These are phyloP conservation scores for Selenia dentaria DNA, from an alignment of 2,888 invertebrate genomes.

Conservation along the genomic window DNA sequence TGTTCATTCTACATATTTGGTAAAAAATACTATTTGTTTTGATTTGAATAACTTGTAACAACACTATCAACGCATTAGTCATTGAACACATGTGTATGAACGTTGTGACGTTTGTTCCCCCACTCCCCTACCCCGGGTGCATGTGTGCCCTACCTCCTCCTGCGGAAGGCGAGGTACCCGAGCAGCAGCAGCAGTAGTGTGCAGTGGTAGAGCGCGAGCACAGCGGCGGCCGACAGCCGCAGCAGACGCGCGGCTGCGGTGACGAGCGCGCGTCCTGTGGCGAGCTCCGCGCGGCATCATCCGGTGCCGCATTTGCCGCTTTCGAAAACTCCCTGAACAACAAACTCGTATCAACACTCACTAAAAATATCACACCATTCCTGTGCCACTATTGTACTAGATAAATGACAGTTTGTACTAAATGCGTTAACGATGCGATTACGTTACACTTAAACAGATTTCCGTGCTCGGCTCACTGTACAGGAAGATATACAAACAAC, in stretches of 20 bases:
- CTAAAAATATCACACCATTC: background rate
- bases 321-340: conserved; percentile 93
- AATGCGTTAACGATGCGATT: no score
- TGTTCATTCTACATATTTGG: no score
- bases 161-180: conserved; percentile 33
- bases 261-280: conserved; percentile 48
- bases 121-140: conserved; percentile 1
- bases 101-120: no score
- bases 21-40: no score
- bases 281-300: conserved; percentile 74
- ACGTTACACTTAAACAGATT: no score
- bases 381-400: no score
- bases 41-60: no score
- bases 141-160: background rate
- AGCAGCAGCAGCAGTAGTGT: conserved; percentile 47
- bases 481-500: no score
- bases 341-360: background rate
- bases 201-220: conserved; percentile 45
- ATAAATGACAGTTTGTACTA: no score
- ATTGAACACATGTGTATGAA: no score
- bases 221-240: conserved; percentile 41
- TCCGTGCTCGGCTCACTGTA: no score
- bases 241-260: conserved; percentile 41
- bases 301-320: conserved; percentile 94
- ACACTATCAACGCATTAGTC: no score